These are phyloP conservation scores for Alectoris magna DNA, from an alignment of 2,797 vertebrate genomes.

Conservation along the genomic window DNA sequence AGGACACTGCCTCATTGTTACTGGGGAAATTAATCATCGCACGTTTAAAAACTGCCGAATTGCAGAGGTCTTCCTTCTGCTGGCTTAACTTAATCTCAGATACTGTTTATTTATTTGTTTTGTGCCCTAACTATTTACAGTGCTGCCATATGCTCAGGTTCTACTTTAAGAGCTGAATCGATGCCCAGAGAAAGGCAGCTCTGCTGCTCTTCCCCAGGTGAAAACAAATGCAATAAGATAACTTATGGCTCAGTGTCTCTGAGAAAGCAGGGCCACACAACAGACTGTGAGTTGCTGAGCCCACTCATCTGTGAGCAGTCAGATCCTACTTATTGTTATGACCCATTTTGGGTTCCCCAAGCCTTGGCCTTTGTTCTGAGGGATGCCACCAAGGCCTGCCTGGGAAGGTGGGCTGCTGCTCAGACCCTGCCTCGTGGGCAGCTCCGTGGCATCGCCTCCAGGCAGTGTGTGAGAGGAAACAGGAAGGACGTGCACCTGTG, in stretches of 20 bases:
- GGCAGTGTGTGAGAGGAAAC: background rate
- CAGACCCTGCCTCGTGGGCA: background rate
- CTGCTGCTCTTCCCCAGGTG: background rate
- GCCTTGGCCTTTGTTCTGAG: background rate
- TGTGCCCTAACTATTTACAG: background rate
- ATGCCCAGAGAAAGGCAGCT: background rate
- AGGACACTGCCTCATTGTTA: slow-evolving; percentile 13
- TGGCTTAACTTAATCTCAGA: background rate
- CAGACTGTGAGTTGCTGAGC: background rate
- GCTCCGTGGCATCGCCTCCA: background rate
- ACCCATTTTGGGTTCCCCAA: background rate
- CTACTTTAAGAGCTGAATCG: background rate
- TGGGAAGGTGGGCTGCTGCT: background rate
- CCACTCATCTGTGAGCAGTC: background rate
- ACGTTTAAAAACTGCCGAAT: background rate
- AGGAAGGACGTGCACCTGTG: fast-evolving
- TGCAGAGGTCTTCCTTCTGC: background rate
- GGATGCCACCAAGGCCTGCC: background rate
- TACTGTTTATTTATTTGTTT: background rate
- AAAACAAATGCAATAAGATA: background rate
- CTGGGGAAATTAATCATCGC: background rate
- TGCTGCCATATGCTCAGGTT: background rate
- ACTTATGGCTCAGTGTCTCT: fast-evolving
- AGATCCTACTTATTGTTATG: fast-evolving
- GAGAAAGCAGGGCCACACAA: background rate